Evolutionary conservation across 37 sponge, comb jelly and placozoan genomes (phyloP), one percentile per base, ranked within the genome.

Genomic region (Aphrocallistes beatrix): DNA sequence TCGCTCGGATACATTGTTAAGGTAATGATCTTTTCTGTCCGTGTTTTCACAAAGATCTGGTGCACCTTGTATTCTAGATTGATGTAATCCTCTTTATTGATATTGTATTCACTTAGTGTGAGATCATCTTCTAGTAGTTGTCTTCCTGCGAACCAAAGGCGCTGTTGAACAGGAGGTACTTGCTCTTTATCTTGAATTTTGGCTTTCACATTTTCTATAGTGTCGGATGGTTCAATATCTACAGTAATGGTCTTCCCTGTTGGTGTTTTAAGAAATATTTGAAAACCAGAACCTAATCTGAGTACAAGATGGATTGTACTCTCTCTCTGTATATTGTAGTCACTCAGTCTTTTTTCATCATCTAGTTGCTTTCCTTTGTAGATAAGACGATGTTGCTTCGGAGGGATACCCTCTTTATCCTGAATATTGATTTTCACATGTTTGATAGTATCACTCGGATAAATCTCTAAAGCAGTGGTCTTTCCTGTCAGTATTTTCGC

Each of bases 261-360:
- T 75, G 84, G 50, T n/a, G 87, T 90, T 23, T 90, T 88, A 36
- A 90, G 87, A 45, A 88, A 90, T 51, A 90, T 90, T 39, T 87
- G 84, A 84, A 84, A 60, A 37, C 87, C n/a, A n/a, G n/a, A n/a
- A n/a, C n/a, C n/a, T n/a, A n/a, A n/a, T n/a, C n/a, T n/a, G n/a
- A n/a, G n/a, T n/a, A n/a, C n/a, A n/a, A n/a, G n/a, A n/a, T n/a
- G n/a, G n/a, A n/a, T n/a, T n/a, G n/a, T n/a, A n/a, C n/a, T n/a
- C n/a, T n/a, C n/a, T n/a, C n/a, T n/a, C n/a, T n/a, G 82, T 36
- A 60, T 89, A 82, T 90, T 90, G 85, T 90, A 90, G 39, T 90
- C 88, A 19, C 85, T 85, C 83, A 90, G 86, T 23, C 85, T 90
- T 36, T 85, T 82, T 0, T 85, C 87, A 32, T 90, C 90, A 38